Percentiles rank a stretch among this genome's conserved stretches.
Conservation (phyloP, 2,113 vertebrate genomes). For the Fregata magnificens region DNA sequence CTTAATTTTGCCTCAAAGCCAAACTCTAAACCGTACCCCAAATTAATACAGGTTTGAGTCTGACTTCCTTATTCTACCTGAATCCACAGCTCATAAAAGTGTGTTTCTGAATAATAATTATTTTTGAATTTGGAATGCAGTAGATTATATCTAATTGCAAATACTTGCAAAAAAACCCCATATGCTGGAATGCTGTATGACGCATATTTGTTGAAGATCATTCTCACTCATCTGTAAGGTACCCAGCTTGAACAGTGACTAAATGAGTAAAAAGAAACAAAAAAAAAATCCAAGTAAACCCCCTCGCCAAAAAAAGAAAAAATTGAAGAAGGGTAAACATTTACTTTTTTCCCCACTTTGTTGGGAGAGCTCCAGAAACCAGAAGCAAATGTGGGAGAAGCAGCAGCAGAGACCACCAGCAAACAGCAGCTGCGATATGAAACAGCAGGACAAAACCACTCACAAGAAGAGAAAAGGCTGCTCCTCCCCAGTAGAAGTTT, state of each 20-base stretch:
- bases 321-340: background rate
- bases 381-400: background rate
- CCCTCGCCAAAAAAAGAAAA: background rate
- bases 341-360: background rate
- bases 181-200: background rate
- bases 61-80: background rate
- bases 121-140: background rate
- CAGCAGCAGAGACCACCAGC: slow-evolving; percentile 27
- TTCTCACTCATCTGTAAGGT: background rate
- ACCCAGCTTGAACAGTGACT: background rate
- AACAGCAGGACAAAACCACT: slow-evolving; percentile 34
- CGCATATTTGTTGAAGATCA: background rate
- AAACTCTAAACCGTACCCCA: background rate
- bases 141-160: background rate
- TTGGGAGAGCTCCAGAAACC: background rate
- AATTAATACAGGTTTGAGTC: background rate
- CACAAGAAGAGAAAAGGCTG: background rate
- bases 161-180: background rate
- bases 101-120: background rate
- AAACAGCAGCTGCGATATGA: slow-evolving; percentile 35
- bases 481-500: background rate
- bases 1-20: background rate
- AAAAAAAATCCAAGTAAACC: background rate
- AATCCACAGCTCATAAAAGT: background rate
- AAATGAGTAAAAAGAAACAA: background rate